These are phyloP conservation scores for Mus spretus DNA, from an alignment of 2,797 vertebrate genomes.

Conservation along the genomic window DNA sequence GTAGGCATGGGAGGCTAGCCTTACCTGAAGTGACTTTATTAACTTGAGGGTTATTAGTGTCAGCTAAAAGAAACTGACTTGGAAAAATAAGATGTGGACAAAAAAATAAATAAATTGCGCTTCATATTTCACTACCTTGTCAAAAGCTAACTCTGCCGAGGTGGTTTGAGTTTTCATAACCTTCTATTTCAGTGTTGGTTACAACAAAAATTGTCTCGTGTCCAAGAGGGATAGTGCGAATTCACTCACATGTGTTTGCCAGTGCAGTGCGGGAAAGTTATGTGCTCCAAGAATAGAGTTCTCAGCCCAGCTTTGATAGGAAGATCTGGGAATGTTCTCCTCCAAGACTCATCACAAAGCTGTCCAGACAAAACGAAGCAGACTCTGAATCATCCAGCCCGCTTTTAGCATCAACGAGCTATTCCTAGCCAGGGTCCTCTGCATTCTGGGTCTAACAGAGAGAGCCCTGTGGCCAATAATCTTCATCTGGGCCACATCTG, in stretches of 20 bases:
- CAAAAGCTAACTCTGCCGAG: not conserved
- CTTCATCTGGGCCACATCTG: not conserved
- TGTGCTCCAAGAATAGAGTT: not conserved
- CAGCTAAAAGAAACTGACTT: not conserved
- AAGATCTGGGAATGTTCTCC: constrained; percentile 3
- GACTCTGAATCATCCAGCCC: not conserved
- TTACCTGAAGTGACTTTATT: not conserved
- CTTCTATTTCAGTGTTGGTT: constrained; percentile 48
- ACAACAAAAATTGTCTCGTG: constrained; percentile 63
- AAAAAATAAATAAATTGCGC: not conserved
- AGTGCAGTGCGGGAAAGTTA: constrained; percentile 24
- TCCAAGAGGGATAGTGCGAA: constrained; percentile 68
- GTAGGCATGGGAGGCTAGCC: not conserved
- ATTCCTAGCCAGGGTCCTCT: not conserved
- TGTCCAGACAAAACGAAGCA: not conserved
- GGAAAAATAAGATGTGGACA: not conserved
- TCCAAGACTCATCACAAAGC: constrained; percentile 6
- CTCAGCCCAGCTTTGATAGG: constrained; percentile 40
- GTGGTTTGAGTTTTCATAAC: not conserved
- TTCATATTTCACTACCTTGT: not conserved
- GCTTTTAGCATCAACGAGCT: not conserved
- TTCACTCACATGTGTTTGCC: constrained; percentile 39
- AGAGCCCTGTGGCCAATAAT: not conserved
- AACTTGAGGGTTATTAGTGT: not conserved
- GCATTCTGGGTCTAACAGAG: not conserved